These are phyloP conservation scores for Rhyzopertha dominica DNA, from an alignment of 1,140 invertebrate species.

Conservation along the genomic window DNA sequence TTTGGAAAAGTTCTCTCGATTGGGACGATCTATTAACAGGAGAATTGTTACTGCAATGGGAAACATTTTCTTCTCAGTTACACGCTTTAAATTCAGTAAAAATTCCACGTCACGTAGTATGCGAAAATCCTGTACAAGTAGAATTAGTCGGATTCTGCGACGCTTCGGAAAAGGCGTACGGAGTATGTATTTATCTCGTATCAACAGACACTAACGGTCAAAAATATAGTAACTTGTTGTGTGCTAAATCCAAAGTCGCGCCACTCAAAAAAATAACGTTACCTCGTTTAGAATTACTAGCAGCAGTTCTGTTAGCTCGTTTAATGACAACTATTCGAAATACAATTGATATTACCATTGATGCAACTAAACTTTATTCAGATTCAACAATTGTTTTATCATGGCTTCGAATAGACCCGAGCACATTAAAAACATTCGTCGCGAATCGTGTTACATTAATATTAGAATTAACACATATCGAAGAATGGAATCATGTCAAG, in stretches of 20 bases:
- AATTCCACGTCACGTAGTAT: too few species aligned
- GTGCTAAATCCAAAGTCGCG: conserved; percentile 33
- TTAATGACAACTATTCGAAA: conserved; percentile 17
- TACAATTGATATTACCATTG: conserved; percentile 12
- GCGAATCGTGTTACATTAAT: conserved; percentile 41
- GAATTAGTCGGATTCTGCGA: conserved; percentile 37
- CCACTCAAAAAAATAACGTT: conserved; percentile 36
- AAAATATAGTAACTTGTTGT: conserved; percentile 21
- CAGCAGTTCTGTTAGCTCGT: conserved; percentile 20
- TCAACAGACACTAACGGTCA: conserved; percentile 12
- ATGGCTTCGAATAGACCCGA: conserved; percentile 24
- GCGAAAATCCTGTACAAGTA: neutral
- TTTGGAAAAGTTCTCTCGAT: conserved; percentile 34
- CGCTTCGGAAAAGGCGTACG: conserved; percentile 36
- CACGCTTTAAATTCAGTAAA: conserved; percentile 3
- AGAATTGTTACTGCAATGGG: conserved; percentile 9
- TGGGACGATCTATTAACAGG: conserved; percentile 20
- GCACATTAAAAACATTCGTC: conserved; percentile 35
- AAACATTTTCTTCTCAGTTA: conserved; percentile 11
- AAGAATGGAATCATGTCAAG: conserved; percentile 39
- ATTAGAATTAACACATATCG: conserved; percentile 28
- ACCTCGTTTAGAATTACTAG: conserved; percentile 30
- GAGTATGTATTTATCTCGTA: conserved; percentile 33
- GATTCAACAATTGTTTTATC: conserved; percentile 45
- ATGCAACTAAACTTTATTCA: conserved; percentile 33